These are phyloP conservation scores for Neodiprion lecontei DNA, from an alignment of 1,140 invertebrate genomes.

Conservation along the genomic window DNA sequence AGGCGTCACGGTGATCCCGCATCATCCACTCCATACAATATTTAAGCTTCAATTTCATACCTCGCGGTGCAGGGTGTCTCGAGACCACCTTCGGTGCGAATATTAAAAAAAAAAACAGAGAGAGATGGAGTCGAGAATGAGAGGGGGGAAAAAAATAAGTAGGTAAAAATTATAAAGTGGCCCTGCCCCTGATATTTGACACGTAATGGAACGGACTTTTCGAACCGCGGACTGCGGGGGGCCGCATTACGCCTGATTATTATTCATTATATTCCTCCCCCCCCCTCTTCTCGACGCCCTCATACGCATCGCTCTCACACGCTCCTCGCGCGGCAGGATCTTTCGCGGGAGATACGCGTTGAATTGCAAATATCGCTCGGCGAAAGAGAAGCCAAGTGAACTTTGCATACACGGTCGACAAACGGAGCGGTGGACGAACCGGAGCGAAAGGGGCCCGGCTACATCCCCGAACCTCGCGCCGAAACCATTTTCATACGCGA, in stretches of 20 bases:
- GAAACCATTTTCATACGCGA: slow-evolving; percentile 7
- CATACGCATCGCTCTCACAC: slow-evolving; percentile 9
- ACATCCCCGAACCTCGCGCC: slow-evolving; percentile 13
- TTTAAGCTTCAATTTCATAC: slow-evolving; percentile 63
- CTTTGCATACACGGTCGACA: slow-evolving; percentile 14
- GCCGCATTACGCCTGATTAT: slow-evolving; percentile 49
- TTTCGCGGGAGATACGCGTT: slow-evolving; percentile 31
- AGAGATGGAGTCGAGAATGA: slow-evolving; percentile 6
- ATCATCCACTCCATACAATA: slow-evolving; percentile 58
- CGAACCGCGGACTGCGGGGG: slow-evolving; percentile 12
- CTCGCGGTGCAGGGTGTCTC: slow-evolving; percentile 33
- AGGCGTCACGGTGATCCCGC: slow-evolving; percentile 19
- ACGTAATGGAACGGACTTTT: slow-evolving; percentile 42
- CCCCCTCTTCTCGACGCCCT: slow-evolving; percentile 28
- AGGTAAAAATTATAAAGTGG: slow-evolving; percentile 50
- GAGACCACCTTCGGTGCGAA: slow-evolving; percentile 21
- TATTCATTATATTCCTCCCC: slow-evolving; percentile 56
- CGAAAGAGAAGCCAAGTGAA: slow-evolving; percentile 15
- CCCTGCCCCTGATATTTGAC: slow-evolving; percentile 49
- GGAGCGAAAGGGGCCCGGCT: slow-evolving; percentile 4
- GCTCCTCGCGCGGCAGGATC: slow-evolving; percentile 14
- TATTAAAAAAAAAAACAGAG: slow-evolving; percentile 47
- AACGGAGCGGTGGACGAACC: slow-evolving; percentile 1
- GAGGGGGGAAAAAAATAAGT: neutral
- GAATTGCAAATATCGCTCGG: slow-evolving; percentile 44